Evolutionary conservation across 2,797 vertebrate genomes (phyloP), one percentile per base, ranked within the genome.

Genomic region (Echiichthys vipera): DNA sequence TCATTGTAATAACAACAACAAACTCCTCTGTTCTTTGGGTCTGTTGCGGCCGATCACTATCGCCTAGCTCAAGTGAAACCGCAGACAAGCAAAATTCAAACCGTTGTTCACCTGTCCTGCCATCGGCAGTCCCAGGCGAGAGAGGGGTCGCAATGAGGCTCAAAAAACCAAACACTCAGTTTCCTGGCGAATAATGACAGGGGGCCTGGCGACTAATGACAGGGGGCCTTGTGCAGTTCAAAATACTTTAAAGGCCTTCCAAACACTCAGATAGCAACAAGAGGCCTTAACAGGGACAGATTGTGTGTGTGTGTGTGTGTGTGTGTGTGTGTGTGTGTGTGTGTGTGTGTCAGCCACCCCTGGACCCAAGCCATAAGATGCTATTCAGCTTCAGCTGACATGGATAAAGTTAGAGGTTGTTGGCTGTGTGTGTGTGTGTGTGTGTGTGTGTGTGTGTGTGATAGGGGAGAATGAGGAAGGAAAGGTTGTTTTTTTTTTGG

Each of bases 201-300:
- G 73, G 79, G 76, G 85, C 88, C 87, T 84, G n/a, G 78, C 71
- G 61, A 65, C 61, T 59, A 74, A 78, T 59, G 75, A 86, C 74
- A 83, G 78, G 73, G 79, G 76, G 85, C 88, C 87, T 84, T 80
- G 77, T 78, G 75, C 76, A 36, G 53, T 47, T 87, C 71, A 70
- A 63, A 86, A 88, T 82, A 81, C 77, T 89, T 78, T 37, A 51
- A 74, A 81, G 86, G 84, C 83, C 80, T 88, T 74, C 56, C 85
- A 71, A 84, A 78, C 79, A 74, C 78, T 84, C 84, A 61, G 73
- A 83, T 72, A 88, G 86, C 81, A 80, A 88, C 82, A 78, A 78
- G 90, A 89, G 92, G 90, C 90, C 92, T 85, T 56, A 40, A 66
- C 65, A 49, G 83, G 85, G 82, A 85, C 71, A 77, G 74, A 37